Evolutionary conservation across 1,140 invertebrate genomes (phyloP).

Genomic region (Papilio dardanus): DNA sequence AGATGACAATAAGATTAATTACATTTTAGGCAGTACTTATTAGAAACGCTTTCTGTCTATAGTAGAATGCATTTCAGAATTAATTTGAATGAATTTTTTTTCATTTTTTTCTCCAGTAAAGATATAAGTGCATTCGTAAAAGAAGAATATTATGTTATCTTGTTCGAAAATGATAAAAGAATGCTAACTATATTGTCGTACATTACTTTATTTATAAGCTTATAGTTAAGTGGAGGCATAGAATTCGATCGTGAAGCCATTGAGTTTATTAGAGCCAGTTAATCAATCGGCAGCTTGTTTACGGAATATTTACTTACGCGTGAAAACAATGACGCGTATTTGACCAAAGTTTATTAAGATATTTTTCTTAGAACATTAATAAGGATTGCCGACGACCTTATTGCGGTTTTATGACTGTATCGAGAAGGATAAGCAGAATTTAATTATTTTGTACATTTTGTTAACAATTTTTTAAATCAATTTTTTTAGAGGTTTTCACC

Average conservation of each 20-base stretch:
- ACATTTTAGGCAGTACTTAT: too few relatives aligned
- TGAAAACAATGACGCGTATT: conserved; percentile 45
- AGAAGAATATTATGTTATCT: too few relatives aligned
- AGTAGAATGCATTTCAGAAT: too few relatives aligned
- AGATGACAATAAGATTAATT: too few relatives aligned
- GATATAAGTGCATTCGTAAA: too few relatives aligned
- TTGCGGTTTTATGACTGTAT: neutral
- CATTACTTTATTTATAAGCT: conserved; percentile 24
- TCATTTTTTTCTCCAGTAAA: too few relatives aligned
- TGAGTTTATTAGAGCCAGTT: conserved; percentile 40
- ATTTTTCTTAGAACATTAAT: conserved; percentile 1
- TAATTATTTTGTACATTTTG: neutral
- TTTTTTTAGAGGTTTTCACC: too few relatives aligned
- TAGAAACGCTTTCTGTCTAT: too few relatives aligned
- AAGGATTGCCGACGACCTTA: conserved; percentile 6
- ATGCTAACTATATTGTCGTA: too few relatives aligned
- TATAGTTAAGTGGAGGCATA: conserved; percentile 36
- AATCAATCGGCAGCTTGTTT: conserved; percentile 48
- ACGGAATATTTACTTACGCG: conserved; percentile 52
- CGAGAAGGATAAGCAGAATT: neutral
- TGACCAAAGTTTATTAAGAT: conserved; percentile 43
- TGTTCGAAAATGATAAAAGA: neutral
- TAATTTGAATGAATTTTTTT: too few relatives aligned
- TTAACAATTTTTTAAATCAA: too few relatives aligned
- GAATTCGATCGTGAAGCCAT: conserved; percentile 25